Conservation (phyloP, 2,888 invertebrate genomes). For the Lottia gigantea region DNA sequence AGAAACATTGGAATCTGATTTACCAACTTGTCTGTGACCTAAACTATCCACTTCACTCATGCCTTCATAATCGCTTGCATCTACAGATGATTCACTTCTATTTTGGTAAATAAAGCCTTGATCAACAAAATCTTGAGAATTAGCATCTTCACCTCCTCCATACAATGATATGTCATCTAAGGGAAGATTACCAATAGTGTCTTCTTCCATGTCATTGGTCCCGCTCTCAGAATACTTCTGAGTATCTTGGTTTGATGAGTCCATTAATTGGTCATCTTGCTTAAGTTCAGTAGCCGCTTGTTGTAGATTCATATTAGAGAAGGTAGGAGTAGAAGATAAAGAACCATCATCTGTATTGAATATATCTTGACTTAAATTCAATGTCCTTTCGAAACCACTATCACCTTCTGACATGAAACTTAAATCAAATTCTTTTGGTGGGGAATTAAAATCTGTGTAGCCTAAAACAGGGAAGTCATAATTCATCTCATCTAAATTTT, state of each 20-base stretch:
- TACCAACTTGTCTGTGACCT: background rate
- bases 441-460: constrained; percentile 3
- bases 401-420: constrained; percentile 15
- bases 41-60: background rate
- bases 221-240: background rate
- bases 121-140: background rate
- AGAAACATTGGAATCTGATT: constrained; percentile 1
- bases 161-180: background rate
- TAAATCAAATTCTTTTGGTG: constrained; percentile 7
- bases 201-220: background rate
- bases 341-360: background rate
- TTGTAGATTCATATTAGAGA: background rate
- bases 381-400: constrained; percentile 18
- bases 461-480: constrained; percentile 5
- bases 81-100: background rate
- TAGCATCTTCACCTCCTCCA: background rate
- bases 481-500: constrained; percentile 18
- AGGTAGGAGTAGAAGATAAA: background rate
- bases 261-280: background rate
- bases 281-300: background rate
- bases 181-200: background rate
- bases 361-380: constrained; percentile 2
- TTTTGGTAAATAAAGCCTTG: background rate
- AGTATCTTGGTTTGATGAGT: background rate
- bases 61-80: too few relatives aligned